These are phyloP conservation scores for Pycnomerus fuliginosus DNA, from an alignment of 2,888 invertebrate genomes.

Conservation along the genomic window DNA sequence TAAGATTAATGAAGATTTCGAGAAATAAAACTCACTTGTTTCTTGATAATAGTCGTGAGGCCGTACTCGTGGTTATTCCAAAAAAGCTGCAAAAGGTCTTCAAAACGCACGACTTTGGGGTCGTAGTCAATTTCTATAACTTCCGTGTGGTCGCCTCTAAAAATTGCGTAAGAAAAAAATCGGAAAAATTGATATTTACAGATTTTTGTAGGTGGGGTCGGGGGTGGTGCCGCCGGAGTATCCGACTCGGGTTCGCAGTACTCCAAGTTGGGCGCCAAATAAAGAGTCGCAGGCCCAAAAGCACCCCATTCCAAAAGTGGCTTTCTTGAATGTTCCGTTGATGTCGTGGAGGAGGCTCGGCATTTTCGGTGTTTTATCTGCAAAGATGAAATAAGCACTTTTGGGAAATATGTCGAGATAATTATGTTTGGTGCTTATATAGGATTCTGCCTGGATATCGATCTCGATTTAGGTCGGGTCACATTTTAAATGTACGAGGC, in stretches of 20 bases:
- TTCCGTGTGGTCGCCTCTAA: constrained; percentile 92
- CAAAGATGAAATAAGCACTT: too few species aligned
- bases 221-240: constrained; percentile 84
- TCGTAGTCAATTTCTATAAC: constrained; percentile 90
- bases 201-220: constrained; percentile 79
- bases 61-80: constrained; percentile 94
- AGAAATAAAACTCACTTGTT: constrained; percentile 61
- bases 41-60: constrained; percentile 73
- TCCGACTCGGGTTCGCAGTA: constrained; percentile 89
- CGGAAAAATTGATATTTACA: constrained; percentile 62
- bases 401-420: too few species aligned
- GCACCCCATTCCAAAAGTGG: constrained; percentile 91
- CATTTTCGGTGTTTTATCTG: too few species aligned
- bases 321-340: constrained; percentile 65
- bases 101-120: constrained; percentile 72
- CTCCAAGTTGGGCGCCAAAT: constrained; percentile 73
- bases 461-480: too few species aligned
- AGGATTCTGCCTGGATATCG: too few species aligned
- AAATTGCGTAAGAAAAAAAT: constrained; percentile 44
- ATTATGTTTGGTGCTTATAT: too few species aligned
- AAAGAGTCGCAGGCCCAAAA: constrained; percentile 90
- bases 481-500: too few species aligned
- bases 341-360: constrained; percentile 63
- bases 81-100: constrained; percentile 77
- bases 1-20: not conserved